phyloP scores from a whole-genome alignment of 2,113 vertebrate species.

The Elephantulus edwardii region DNA sequence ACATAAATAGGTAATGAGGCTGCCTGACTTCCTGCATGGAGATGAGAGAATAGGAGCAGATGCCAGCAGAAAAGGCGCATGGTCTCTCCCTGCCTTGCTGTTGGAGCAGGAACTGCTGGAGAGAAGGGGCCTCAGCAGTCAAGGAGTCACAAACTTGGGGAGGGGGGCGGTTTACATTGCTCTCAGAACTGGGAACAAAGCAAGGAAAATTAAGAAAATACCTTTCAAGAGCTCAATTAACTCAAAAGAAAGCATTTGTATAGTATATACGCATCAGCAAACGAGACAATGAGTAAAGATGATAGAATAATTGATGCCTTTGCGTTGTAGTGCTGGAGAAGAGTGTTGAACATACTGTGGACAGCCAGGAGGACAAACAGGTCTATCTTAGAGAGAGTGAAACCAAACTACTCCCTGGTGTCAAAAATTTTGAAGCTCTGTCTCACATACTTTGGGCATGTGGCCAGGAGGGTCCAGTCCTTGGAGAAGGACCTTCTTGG shows the following conservation, averaged over 20 bases:
- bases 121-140: background rate
- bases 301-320: no score
- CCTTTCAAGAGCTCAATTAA: background rate
- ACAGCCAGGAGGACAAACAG: no score
- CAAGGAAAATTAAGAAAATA: background rate
- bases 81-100: background rate
- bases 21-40: conserved; percentile 71
- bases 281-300: no score
- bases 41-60: conserved; percentile 5
- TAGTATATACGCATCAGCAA: no score
- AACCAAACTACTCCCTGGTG: no score
- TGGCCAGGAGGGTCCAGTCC: no score
- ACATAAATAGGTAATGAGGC: conserved; percentile 74
- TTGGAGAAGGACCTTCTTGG: no score
- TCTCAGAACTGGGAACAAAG: background rate
- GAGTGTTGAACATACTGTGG: no score
- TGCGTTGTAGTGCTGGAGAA: no score
- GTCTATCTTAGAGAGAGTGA: no score
- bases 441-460: no score
- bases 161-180: background rate
- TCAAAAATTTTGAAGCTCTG: no score
- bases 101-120: background rate
- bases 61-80: background rate
- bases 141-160: background rate
- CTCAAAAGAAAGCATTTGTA: background rate